A percentile compares a stretch with the other conserved stretches of the same genome.
Conservation (phyloP, 2,113 vertebrate genomes). For the Laticauda colubrina region DNA sequence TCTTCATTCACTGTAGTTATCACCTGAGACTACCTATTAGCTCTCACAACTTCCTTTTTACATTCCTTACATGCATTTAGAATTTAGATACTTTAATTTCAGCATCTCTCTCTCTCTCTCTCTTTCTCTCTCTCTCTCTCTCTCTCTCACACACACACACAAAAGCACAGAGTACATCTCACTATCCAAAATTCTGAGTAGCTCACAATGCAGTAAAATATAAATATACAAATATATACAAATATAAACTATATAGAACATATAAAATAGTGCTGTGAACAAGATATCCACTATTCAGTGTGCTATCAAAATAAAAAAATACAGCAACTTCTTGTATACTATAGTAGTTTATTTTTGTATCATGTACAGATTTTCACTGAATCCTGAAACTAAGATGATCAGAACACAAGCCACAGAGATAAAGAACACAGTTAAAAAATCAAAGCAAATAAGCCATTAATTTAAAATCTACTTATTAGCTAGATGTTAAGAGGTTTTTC, state of each 20-base stretch:
- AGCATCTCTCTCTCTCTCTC: not conserved
- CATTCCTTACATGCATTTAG: not conserved
- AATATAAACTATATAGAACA: not conserved
- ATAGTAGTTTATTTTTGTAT: slow-evolving; percentile 8
- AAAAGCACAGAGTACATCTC: not conserved
- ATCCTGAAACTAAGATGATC: not conserved
- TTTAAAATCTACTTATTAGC: slow-evolving; percentile 11
- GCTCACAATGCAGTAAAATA: not conserved
- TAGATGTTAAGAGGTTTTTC: slow-evolving; percentile 33
- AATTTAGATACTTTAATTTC: slow-evolving; percentile 21
- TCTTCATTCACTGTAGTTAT: not conserved
- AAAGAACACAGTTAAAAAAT: not conserved
- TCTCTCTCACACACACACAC: not conserved
- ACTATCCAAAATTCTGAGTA: not conserved
- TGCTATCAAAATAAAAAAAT: slow-evolving; percentile 15
- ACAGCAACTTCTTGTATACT: not conserved
- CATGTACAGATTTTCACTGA: not conserved
- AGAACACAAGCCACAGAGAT: not conserved
- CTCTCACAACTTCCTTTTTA: slow-evolving; percentile 27
- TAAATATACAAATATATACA: not conserved
- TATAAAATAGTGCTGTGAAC: not conserved
- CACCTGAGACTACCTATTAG: slow-evolving; percentile 1
- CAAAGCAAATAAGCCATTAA: not conserved
- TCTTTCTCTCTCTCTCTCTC: too few relatives aligned
- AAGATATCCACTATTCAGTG: not conserved